phyloP scores from a whole-genome alignment of 2,888 invertebrate genomes.

The Diaprepes abbreviatus region DNA sequence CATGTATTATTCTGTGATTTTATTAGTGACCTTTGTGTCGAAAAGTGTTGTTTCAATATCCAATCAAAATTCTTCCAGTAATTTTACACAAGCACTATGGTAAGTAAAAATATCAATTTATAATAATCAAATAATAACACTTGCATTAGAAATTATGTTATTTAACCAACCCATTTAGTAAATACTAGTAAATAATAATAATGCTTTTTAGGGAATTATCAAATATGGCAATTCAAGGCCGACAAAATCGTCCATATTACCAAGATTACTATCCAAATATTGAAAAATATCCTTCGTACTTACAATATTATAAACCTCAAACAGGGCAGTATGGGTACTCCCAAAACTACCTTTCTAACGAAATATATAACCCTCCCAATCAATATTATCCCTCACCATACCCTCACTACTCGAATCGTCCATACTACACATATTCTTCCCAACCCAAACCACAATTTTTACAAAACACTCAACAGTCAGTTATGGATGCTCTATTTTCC shows the following conservation, averaged over 20 bases:
- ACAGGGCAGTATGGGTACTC: slow-evolving; percentile 40
- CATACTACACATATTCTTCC: background rate
- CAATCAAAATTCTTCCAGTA: slow-evolving; percentile 17
- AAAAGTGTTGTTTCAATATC: slow-evolving; percentile 18
- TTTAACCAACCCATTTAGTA: too few species aligned
- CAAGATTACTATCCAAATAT: slow-evolving; percentile 27
- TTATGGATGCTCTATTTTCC: slow-evolving; percentile 71
- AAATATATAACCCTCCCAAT: background rate
- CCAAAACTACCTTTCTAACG: slow-evolving; percentile 29
- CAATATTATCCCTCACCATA: background rate
- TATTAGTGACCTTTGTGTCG: background rate
- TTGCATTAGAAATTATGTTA: too few species aligned
- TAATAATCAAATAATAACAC: too few species aligned
- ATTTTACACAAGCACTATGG: slow-evolving; percentile 4
- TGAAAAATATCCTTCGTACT: slow-evolving; percentile 32
- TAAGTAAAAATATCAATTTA: too few species aligned
- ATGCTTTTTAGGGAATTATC: slow-evolving; percentile 5
- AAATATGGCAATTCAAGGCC: slow-evolving; percentile 49
- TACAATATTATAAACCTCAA: slow-evolving; percentile 33
- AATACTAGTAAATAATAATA: too few species aligned
- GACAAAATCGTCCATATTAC: slow-evolving; percentile 44
- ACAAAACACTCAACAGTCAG: slow-evolving; percentile 51
- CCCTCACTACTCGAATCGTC: background rate
- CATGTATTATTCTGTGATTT: slow-evolving; percentile 21
- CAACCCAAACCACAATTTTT: slow-evolving; percentile 14